phyloP scores from a whole-genome alignment of 2,888 invertebrate genomes.

The Elysia crispata region DNA sequence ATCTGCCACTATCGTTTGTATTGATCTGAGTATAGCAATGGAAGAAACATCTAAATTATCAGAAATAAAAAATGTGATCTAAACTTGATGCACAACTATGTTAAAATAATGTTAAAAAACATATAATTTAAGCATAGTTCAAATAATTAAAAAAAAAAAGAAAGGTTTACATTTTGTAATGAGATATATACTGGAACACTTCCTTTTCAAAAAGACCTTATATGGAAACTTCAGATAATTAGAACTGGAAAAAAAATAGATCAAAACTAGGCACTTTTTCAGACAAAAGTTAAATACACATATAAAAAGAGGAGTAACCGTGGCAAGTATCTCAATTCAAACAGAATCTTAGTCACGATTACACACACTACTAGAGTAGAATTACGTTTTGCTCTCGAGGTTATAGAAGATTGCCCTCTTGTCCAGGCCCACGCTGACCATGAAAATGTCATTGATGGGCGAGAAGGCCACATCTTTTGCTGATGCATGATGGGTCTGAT shows the following conservation, averaged over 20 bases:
- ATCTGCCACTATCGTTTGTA: slow-evolving; percentile 70
- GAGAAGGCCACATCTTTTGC: slow-evolving; percentile 77
- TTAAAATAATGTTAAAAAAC: no score
- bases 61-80: no score
- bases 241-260: background rate
- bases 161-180: no score
- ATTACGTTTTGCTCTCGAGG: slow-evolving; percentile 72
- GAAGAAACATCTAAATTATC: no score
- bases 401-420: slow-evolving; percentile 77
- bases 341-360: background rate
- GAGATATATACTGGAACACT: no score
- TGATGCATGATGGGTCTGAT: slow-evolving; percentile 73
- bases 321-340: background rate
- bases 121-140: no score
- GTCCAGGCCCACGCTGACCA: slow-evolving; percentile 77
- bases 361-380: no score
- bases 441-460: slow-evolving; percentile 77
- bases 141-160: no score
- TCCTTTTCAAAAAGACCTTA: no score
- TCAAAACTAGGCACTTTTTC: background rate
- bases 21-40: slow-evolving; percentile 57
- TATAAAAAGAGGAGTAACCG: background rate
- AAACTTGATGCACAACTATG: no score
- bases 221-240: no score
- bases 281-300: background rate